Conservation (phyloP, 1,140 invertebrate species). For the Bombus terrestris region DNA sequence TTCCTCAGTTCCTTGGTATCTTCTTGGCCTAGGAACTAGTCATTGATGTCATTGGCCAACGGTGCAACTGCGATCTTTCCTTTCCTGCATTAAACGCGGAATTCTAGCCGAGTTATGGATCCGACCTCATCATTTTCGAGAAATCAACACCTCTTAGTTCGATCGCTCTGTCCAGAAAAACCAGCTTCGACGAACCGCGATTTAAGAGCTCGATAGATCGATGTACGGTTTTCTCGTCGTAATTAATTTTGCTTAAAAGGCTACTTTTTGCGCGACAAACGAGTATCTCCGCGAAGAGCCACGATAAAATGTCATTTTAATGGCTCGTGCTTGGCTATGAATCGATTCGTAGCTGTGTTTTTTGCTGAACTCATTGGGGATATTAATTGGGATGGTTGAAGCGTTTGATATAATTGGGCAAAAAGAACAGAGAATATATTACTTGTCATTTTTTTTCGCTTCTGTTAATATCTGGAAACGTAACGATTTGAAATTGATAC, state of each 20-base stretch:
- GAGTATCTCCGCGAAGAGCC: not conserved
- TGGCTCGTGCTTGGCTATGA: not conserved
- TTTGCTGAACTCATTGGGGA: not conserved
- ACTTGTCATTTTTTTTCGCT: not conserved
- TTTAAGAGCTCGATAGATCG: not conserved
- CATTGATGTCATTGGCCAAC: slow-evolving; percentile 57
- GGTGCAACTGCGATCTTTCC: slow-evolving; percentile 56
- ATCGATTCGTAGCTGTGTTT: not conserved
- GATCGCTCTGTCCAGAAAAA: not conserved
- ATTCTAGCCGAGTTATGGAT: slow-evolving; percentile 57
- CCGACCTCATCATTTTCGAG: slow-evolving; percentile 57
- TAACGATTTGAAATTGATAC: not conserved
- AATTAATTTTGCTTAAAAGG: slow-evolving; percentile 11
- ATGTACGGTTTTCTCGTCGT: no score
- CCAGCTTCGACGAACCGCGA: not conserved
- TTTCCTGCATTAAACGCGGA: slow-evolving; percentile 53
- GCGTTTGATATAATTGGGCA: not conserved
- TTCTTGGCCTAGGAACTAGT: slow-evolving; percentile 49
- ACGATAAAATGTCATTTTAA: slow-evolving; percentile 27
- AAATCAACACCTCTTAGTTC: slow-evolving; percentile 24
- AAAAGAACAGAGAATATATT: not conserved
- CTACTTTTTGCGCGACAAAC: not conserved
- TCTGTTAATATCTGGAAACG: not conserved
- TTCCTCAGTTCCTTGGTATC: slow-evolving; percentile 48
- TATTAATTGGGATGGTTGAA: slow-evolving; percentile 8